phyloP scores from a whole-genome alignment of 2,113 vertebrate genomes.

The Puffinus mauretanicus region DNA sequence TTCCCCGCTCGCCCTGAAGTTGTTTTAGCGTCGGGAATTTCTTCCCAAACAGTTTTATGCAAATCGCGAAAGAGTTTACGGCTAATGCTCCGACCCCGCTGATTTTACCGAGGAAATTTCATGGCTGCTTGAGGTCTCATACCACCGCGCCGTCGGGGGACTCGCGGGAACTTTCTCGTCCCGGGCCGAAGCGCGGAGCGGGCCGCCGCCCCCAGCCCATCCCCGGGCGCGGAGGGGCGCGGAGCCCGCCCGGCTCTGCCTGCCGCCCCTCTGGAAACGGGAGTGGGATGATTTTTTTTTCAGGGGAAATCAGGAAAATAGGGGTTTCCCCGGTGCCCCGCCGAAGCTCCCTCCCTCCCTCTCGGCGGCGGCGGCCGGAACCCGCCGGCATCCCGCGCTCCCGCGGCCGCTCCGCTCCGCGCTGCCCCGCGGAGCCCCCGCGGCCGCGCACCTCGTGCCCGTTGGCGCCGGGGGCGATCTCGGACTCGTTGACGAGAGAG shows the following conservation, averaged over 20 bases:
- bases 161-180: neutral
- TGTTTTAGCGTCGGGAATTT: neutral
- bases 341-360: neutral
- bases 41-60: constrained; percentile 6
- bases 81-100: neutral
- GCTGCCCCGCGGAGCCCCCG: too few relatives aligned
- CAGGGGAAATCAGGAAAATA: neutral
- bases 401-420: too few relatives aligned
- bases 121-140: neutral
- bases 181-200: neutral
- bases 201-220: too few relatives aligned
- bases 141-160: neutral
- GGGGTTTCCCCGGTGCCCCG: neutral
- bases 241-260: neutral
- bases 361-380: neutral
- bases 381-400: too few relatives aligned
- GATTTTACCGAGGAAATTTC: constrained; percentile 15
- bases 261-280: neutral
- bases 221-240: neutral
- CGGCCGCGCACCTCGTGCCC: too few relatives aligned
- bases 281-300: neutral
- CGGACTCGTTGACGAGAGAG: too few relatives aligned
- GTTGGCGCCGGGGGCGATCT: too few relatives aligned
- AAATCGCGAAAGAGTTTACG: constrained; percentile 44
- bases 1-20: neutral